A percentile compares a stretch with the other conserved stretches of the same genome.
Conservation (phyloP, 2,888 invertebrate genomes). For the Calliscelio sp. region DNA sequence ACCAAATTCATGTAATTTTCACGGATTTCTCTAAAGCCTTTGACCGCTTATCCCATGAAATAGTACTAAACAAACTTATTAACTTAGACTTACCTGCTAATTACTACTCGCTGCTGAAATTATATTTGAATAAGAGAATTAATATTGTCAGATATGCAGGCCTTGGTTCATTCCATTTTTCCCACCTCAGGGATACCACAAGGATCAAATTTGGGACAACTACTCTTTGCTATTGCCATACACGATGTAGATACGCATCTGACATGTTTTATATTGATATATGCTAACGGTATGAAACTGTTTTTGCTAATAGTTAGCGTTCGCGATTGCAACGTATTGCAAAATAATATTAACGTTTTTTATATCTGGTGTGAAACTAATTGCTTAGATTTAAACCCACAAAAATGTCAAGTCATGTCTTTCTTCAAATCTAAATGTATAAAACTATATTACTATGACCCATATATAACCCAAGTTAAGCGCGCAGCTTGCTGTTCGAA, state of each 20-base stretch:
- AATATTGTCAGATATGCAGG: not conserved
- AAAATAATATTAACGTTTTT: not conserved
- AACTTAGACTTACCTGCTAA: not conserved
- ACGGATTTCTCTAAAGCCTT: slow-evolving; percentile 9
- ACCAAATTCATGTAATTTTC: not conserved
- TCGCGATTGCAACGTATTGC: not conserved
- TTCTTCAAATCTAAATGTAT: not conserved
- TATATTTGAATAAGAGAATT: not conserved
- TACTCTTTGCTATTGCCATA: not conserved
- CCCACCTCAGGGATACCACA: not conserved
- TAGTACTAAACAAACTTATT: not conserved
- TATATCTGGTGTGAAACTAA: not conserved
- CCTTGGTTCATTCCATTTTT: not conserved
- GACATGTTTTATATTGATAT: not conserved
- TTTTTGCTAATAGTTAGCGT: not conserved
- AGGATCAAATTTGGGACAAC: not conserved
- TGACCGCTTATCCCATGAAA: not conserved
- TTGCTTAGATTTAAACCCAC: not conserved
- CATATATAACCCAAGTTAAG: too few species aligned
- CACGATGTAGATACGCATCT: not conserved
- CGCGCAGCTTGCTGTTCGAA: too few species aligned
- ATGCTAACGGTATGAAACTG: not conserved
- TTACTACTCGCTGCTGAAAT: not conserved
- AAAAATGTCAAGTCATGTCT: slow-evolving; percentile 1
- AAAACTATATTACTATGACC: too few species aligned